These are phyloP conservation scores for Elgaria multicarinata DNA, from an alignment of 2,113 vertebrate species.

Conservation along the genomic window DNA sequence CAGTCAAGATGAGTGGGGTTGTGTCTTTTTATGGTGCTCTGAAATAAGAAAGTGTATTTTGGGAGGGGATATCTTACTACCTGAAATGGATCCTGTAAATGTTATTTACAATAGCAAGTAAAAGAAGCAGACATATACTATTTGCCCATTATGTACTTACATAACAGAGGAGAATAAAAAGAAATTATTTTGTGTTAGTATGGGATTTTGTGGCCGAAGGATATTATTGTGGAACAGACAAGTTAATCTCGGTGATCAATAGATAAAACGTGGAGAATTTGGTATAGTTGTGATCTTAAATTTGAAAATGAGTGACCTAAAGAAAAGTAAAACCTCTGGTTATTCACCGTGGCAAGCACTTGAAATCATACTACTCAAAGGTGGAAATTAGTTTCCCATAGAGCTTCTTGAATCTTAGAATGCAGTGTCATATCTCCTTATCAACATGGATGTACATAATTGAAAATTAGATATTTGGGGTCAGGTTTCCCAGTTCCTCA, in stretches of 20 bases:
- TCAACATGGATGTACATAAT: not conserved
- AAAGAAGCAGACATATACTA: not conserved
- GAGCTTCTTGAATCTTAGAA: not conserved
- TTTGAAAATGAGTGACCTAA: not conserved
- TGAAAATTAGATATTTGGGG: not conserved
- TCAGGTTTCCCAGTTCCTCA: no score
- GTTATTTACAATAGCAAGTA: conserved; percentile 19
- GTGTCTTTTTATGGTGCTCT: not conserved
- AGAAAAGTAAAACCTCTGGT: not conserved
- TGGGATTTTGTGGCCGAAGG: not conserved
- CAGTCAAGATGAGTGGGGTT: not conserved
- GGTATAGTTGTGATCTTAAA: not conserved
- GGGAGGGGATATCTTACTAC: not conserved
- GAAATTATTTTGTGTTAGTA: not conserved
- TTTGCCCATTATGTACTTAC: not conserved
- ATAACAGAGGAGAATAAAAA: not conserved
- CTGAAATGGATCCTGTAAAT: not conserved
- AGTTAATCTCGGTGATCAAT: not conserved
- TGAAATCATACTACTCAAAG: not conserved
- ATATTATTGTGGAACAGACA: not conserved
- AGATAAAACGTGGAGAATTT: not conserved
- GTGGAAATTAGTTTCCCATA: not conserved
- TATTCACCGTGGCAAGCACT: not conserved
- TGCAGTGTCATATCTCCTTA: not conserved
- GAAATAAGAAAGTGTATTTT: not conserved